Base-by-base conservation (phyloP, 1,140 invertebrate genomes). In the Drosophila tani region DNA sequence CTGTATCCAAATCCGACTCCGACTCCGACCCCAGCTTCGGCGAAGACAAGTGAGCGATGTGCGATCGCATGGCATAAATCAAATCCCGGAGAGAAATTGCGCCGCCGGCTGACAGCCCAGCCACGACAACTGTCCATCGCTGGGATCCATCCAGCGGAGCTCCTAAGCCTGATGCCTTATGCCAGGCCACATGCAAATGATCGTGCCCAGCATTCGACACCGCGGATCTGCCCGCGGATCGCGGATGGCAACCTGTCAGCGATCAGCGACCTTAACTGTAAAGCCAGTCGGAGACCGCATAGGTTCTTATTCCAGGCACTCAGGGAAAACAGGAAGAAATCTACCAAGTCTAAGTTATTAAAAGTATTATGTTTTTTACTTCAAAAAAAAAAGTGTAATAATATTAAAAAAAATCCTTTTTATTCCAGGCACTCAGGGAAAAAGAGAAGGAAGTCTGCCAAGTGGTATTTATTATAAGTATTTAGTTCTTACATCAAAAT, bases 231-330 rank as follows among this genome's bases (percentile, higher is more conserved):
- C 69, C 46, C 15, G 68, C 19, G 69, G 67, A 73, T 73, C 17
- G 66, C 43, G 45, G 69, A 60, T 74, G 73, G 73, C 81, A 81
- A 86, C 82, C 81, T 87, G 84, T 83, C 84, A 88, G 76, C 71
- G 75, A 83, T 87, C 84, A 88, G 82, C 86, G 85, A 90, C 85
- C 85, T 90, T 90, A 90, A 90, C 85, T 90, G 85, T 91, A 90
- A 85, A 82, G 67, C 66, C 53, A 79, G 76, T 75, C 71, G 60
- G 56, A 75, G 63, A 66, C 82, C 75, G 69, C 82, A 79, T 67
- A 76, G 50, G 79, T 86, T 85, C 82, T 56, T 69, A 51, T 53
- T 57, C 53, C 46, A 7, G 3, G 24, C 41, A 75, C 45, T 45
- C 0, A 1, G 40, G 51, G 17, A 47, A 51, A 71, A 7, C 8